Evolutionary conservation across 2,797 vertebrate genomes (phyloP), one percentile per base, ranked within the genome.

Genomic region (Danio choprae): DNA sequence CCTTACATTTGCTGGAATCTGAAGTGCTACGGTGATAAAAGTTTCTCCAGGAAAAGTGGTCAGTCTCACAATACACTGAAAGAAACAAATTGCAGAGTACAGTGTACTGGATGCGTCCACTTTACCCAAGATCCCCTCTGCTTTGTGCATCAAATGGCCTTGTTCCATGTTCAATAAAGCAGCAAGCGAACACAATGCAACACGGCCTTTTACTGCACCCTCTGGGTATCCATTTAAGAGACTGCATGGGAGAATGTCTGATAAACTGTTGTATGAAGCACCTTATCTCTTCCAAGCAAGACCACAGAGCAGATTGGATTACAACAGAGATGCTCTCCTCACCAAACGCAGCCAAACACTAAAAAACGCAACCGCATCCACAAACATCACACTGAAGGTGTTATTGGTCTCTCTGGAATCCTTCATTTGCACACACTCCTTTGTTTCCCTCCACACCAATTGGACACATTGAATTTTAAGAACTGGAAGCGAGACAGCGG

Each of bases 81-180:
- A 29, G 4, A 69, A 50, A 11, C 7, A 63, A 51, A 41, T 58
- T 91, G 88, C 90, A 88, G 88, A 90, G 89, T 89, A 90, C 89
- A 44, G 40, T 90, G 80, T 80, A 22, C 75, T 7, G 55, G 5
- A 9, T 51, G 83, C 87, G 85, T 64, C 87, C 50, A 72, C 78
- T 76, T 90, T 89, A 83, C 87, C 88, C 86, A 88, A 85, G 82
- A 87, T 87, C 83, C 88, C 84, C 87, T 90, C 89, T 75, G 83
- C 86, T 88, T 82, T 88, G 86, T 87, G 87, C 89, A 88, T 91
- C 90, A 93, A 92, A 92, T 91, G 85, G 90, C 89, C 87, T 89
- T 88, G 90, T 91, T 92, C 87, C 85, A 85, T 90, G 92, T 92
- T 91, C 90, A 92, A 92, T 92, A 92, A 93, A 88, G 90, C 20